Conservation (phyloP, 2,113 vertebrate species). For the Heliornis fulica region DNA sequence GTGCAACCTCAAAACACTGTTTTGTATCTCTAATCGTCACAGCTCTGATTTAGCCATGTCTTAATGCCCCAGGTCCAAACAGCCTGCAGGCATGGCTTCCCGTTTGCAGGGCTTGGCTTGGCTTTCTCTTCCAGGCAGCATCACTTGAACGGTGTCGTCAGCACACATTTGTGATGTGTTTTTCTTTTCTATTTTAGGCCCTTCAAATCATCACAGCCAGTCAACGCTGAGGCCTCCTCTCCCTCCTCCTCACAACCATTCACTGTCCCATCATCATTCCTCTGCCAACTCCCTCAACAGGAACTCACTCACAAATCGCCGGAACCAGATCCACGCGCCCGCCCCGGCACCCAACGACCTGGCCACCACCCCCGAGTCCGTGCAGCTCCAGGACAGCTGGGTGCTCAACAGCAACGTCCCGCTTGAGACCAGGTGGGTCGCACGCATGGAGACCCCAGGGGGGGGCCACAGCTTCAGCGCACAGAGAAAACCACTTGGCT, state of each 20-base stretch:
- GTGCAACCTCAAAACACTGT: background rate
- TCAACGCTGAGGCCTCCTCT: constrained; percentile 93
- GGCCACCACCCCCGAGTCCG: constrained; percentile 94
- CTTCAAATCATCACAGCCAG: constrained; percentile 95
- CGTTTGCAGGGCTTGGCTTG: background rate
- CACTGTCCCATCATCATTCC: constrained; percentile 91
- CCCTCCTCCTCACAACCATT: constrained; percentile 96
- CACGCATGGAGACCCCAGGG: fast-evolving
- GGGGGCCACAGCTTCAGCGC: fast-evolving
- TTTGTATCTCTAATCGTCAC: background rate
- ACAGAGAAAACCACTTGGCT: fast-evolving
- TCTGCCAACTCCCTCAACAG: constrained; percentile 98
- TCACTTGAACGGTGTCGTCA: background rate
- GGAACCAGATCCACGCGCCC: constrained; percentile 91
- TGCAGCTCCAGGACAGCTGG: constrained; percentile 99
- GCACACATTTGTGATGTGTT: background rate
- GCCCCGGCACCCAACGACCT: constrained; percentile 87
- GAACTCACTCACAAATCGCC: constrained; percentile 91
- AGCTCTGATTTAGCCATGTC: fast-evolving
- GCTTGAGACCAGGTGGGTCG: constrained; percentile 90
- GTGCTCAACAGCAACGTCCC: constrained; percentile 98
- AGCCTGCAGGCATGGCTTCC: fast-evolving
- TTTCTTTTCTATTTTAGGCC: constrained; percentile 78
- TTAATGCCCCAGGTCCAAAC: background rate
- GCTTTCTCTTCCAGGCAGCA: background rate